These are phyloP conservation scores for Myrmophylax atrothorax DNA, from an alignment of 2,113 vertebrate genomes.

Conservation along the genomic window DNA sequence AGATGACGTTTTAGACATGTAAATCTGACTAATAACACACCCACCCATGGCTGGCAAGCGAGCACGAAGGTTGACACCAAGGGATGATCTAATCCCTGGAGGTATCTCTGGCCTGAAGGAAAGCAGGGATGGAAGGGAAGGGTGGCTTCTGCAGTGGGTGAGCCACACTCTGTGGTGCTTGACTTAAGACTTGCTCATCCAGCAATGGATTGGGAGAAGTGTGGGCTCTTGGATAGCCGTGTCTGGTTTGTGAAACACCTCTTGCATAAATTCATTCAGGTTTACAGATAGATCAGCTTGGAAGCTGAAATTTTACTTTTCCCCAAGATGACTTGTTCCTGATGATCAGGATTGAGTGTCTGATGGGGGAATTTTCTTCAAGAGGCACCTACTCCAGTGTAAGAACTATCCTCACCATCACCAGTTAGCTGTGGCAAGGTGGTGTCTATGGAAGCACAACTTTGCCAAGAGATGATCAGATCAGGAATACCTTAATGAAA, in stretches of 20 bases:
- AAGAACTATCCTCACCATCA: background rate
- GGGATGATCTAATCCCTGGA: constrained; percentile 31
- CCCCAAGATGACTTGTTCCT: background rate
- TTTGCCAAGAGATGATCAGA: background rate
- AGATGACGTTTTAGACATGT: constrained; percentile 45
- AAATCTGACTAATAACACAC: constrained; percentile 40
- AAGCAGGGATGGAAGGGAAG: constrained; percentile 9
- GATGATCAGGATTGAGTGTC: background rate
- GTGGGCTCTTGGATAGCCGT: background rate
- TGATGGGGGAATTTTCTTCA: background rate
- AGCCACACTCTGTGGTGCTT: background rate
- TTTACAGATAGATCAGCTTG: background rate
- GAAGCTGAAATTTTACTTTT: background rate
- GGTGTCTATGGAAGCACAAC: background rate
- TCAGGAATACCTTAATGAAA: background rate
- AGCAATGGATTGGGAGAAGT: background rate
- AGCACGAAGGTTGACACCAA: background rate
- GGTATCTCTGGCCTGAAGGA: constrained; percentile 30
- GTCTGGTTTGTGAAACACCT: background rate
- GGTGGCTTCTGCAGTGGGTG: background rate
- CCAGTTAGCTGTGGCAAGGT: background rate
- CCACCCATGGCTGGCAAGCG: background rate
- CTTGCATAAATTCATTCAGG: background rate
- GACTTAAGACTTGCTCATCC: background rate
- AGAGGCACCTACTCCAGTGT: background rate